A percentile compares a stretch with the other conserved stretches of the same genome.
These are phyloP conservation scores for Felis catus DNA, from an alignment of 2,113 vertebrate species.

Conservation along the genomic window F.catus_Fca126_mat1.0 CM031417.1:109161501-109162000, in stretches of 20 bases:
- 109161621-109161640: neutral
- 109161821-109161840: neutral
- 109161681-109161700: constrained; percentile 1
- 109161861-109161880: neutral
- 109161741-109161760: neutral
- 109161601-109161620: neutral
- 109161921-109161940: neutral
- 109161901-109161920: neutral
- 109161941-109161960: neutral
- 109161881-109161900: neutral
- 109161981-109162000: neutral
- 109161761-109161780: neutral
- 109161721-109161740: neutral
- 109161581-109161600: neutral
- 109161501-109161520: neutral
- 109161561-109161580: neutral
- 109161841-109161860: constrained; percentile 21
- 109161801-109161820: neutral
- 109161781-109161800: neutral
- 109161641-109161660: neutral
- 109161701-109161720: neutral
- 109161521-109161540: neutral
- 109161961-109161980: neutral
- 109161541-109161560: neutral
- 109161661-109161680: neutral